phyloP scores from a whole-genome alignment of 2,113 vertebrate species.

The Aviceda subcristata region DNA sequence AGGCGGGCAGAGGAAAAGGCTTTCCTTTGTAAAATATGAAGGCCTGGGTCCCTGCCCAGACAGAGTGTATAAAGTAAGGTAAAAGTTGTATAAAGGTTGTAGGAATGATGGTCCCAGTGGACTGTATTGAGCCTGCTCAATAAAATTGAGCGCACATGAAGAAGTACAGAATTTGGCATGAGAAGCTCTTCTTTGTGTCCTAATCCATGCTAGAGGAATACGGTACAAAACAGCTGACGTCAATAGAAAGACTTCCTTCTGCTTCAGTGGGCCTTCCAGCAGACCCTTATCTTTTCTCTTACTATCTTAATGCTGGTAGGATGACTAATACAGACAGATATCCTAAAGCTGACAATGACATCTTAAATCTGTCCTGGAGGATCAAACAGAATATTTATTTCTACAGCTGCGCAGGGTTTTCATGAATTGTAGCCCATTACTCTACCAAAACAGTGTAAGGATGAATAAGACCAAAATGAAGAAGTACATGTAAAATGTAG shows the following conservation, averaged over 20 bases:
- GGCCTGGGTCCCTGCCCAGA: neutral
- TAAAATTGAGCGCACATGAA: neutral
- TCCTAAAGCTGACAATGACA: neutral
- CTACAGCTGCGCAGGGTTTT: neutral
- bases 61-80: neutral
- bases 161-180: neutral
- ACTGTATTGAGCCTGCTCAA: neutral
- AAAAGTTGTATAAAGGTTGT: neutral
- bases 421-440: neutral
- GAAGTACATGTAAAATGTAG: neutral
- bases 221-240: neutral
- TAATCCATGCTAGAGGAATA: neutral
- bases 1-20: neutral
- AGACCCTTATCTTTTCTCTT: neutral
- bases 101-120: neutral
- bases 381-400: neutral
- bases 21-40: neutral
- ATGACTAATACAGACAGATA: neutral
- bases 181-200: neutral
- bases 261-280: neutral
- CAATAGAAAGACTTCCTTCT: neutral
- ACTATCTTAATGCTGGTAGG: neutral
- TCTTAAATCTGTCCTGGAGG: constrained; percentile 13
- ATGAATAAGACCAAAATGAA: neutral
- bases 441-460: neutral